These are phyloP conservation scores for Drosophila albomicans DNA, from an alignment of 1,140 invertebrate genomes.

Conservation along the genomic window DNA sequence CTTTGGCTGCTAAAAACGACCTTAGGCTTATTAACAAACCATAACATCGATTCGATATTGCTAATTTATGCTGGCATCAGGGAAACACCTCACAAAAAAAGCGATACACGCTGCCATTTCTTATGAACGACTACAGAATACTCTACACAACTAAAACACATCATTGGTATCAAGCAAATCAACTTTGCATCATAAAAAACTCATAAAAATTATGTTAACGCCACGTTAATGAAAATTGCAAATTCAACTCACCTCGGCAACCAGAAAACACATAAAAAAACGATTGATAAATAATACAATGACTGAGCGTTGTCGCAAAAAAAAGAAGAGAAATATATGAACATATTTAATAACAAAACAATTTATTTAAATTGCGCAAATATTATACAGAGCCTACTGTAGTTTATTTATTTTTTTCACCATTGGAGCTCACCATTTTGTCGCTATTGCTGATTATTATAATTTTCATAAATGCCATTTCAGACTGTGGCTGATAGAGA, in stretches of 20 bases:
- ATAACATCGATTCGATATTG: constrained; percentile 59
- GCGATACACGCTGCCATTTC: constrained; percentile 10
- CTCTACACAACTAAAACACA: neutral
- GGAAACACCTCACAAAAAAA: constrained; percentile 19
- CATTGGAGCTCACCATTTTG: constrained; percentile 28
- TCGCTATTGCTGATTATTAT: constrained; percentile 55
- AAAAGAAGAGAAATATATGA: constrained; percentile 13
- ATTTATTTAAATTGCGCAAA: constrained; percentile 69
- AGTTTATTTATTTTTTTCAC: constrained; percentile 25
- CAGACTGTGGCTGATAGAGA: no score
- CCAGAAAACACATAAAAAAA: constrained; percentile 7
- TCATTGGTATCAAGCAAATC: neutral
- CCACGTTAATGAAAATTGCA: constrained; percentile 74
- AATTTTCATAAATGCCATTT: constrained; percentile 61
- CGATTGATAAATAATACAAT: constrained; percentile 19
- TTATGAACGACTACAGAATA: neutral
- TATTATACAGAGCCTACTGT: constrained; percentile 58
- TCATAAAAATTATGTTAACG: constrained; percentile 68
- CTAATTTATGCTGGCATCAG: constrained; percentile 69
- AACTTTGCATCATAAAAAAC: constrained; percentile 15
- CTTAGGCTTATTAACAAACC: constrained; percentile 42
- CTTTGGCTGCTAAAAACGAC: constrained; percentile 5
- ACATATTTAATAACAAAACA: constrained; percentile 37
- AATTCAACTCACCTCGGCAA: constrained; percentile 44
- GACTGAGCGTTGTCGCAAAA: neutral